Base-by-base conservation (phyloP, 2,797 vertebrate genomes). In the Cyclopterus lumpus region DNA sequence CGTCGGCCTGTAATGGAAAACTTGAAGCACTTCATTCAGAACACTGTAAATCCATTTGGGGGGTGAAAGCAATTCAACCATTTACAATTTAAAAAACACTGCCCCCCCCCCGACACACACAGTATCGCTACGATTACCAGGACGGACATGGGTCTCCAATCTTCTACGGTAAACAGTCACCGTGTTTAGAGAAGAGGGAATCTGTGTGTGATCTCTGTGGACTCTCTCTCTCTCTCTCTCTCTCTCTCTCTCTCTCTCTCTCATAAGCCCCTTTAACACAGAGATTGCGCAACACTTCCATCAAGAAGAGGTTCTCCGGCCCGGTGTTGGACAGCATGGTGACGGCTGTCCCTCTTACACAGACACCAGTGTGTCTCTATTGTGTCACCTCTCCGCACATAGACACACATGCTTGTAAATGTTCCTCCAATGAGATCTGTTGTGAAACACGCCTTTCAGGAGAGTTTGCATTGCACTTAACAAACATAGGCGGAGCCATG, bases 121-220 rank as follows among this genome's bases (percentile, higher is more conserved):
- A 10, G 6, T 15, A 18, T 5, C 15, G 16, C 53, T 54, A 70
- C 26, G 42, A 63, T 73, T 59, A 75, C 53, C 16, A 66, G 54
- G 55, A 53, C 54, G 53, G 77, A 73, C 57, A 77, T 44, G 36
- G 71, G 16, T 61, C 72, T 78, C 77, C 85, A 88, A 88, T 88
- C 84, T 76, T 57, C 64, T 22, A 71, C 81, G 64, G 83, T 79
- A 88, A 89, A 91, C 77, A 88, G 62, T 81, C 72, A 54, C 63
- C 38, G 34, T 84, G 76, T 88, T 86, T 73, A 73, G 54, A 83
- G 57, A 68, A 18, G 51, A 6, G 11, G n/a, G 73, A 77, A 85
- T 86, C 75, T 65, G 57, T 69, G 75, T 74, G 57, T 61, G 61
- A 67, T 81, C 51, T 8, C 63, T 28, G 5, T 30, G n/a, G n/a